phyloP scores from a whole-genome alignment of 2,797 vertebrate genomes.

The Helarctos malayanus region DNA sequence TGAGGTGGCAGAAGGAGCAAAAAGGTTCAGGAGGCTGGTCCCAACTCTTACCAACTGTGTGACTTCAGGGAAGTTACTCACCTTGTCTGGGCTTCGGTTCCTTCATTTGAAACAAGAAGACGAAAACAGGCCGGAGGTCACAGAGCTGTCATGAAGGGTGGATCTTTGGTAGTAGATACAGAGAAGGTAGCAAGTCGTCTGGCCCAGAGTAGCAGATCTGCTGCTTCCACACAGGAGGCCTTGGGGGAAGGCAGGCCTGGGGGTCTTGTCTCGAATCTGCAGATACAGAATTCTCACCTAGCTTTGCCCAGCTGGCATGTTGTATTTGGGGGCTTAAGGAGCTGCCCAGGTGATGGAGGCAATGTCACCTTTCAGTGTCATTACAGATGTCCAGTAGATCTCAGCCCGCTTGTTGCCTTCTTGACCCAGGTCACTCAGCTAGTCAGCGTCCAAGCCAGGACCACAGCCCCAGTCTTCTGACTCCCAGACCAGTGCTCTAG shows the following conservation, averaged over 20 bases:
- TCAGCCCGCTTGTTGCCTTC: background rate
- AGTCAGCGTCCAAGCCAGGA: background rate
- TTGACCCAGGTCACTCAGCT: background rate
- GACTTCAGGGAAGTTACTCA: conserved; percentile 6
- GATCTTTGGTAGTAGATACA: background rate
- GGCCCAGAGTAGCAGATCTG: background rate
- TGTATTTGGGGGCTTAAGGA: background rate
- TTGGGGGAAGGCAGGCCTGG: background rate
- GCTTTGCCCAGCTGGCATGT: background rate
- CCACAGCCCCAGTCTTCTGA: background rate
- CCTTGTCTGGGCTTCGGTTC: conserved; percentile 19
- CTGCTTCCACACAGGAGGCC: background rate
- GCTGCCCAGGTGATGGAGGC: background rate
- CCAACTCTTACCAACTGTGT: background rate
- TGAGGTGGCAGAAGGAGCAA: background rate
- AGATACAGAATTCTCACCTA: background rate
- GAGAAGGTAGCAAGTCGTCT: background rate
- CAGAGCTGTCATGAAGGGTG: background rate
- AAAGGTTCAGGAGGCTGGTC: background rate
- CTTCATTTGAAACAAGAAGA: background rate
- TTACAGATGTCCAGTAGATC: background rate
- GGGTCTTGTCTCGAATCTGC: background rate
- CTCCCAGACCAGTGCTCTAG: background rate
- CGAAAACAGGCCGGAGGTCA: background rate
- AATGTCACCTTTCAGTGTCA: background rate